These are phyloP conservation scores for Acanthochromis polyacanthus DNA, from an alignment of 2,113 vertebrate species.

Conservation along the genomic window DNA sequence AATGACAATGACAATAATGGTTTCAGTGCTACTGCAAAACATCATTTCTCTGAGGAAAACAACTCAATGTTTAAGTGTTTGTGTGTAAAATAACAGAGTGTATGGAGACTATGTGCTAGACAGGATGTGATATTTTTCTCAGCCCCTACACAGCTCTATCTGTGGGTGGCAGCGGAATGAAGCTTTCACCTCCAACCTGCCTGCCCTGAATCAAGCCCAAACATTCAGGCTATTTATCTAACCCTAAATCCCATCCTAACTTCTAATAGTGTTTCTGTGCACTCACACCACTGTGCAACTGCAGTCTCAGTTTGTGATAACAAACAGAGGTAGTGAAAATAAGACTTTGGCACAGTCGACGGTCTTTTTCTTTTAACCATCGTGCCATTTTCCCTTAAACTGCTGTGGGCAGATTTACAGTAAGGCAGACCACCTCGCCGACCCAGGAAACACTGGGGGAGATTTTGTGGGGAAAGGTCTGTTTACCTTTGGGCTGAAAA, in stretches of 20 bases:
- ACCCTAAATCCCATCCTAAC: slow-evolving; percentile 19
- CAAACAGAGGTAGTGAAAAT: slow-evolving; percentile 33
- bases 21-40: neutral
- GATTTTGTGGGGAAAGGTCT: slow-evolving; percentile 63
- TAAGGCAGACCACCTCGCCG: slow-evolving; percentile 48
- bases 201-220: slow-evolving; percentile 22
- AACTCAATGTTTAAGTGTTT: slow-evolving; percentile 1
- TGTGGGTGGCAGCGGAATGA: slow-evolving; percentile 38
- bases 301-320: slow-evolving; percentile 11
- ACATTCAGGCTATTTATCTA: slow-evolving; percentile 30
- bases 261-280: slow-evolving; percentile 10
- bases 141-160: slow-evolving; percentile 26
- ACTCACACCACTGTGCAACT: slow-evolving; percentile 18
- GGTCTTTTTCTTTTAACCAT: slow-evolving; percentile 5
- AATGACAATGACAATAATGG: neutral
- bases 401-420: slow-evolving; percentile 66
- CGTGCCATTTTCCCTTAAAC: slow-evolving; percentile 35
- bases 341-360: neutral
- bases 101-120: slow-evolving; percentile 64
- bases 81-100: neutral
- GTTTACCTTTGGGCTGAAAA: slow-evolving; percentile 75
- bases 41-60: neutral
- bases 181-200: slow-evolving; percentile 36
- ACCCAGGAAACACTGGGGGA: slow-evolving; percentile 59
- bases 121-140: slow-evolving; percentile 74